phyloP scores from a whole-genome alignment of 2,797 vertebrate species.

The Iguana delicatissima region DNA sequence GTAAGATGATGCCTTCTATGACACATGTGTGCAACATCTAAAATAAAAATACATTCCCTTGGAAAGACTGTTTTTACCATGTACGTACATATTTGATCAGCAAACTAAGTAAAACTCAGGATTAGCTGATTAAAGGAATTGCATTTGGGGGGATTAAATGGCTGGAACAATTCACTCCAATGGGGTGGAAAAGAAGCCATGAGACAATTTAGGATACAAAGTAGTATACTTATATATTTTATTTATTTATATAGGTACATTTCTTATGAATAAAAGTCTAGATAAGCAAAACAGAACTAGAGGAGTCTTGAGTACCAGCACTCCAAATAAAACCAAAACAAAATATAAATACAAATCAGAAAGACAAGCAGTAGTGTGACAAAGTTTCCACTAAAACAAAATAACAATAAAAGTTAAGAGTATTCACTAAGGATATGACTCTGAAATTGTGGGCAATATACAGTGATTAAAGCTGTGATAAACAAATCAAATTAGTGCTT shows the following conservation, averaged over 20 bases:
- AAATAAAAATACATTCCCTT: neutral
- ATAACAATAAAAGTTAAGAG: constrained; percentile 66
- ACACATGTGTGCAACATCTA: neutral
- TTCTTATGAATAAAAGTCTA: constrained; percentile 72
- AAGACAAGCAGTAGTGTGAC: constrained; percentile 47
- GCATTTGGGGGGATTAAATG: neutral
- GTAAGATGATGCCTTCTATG: neutral
- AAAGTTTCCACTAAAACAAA: constrained; percentile 52
- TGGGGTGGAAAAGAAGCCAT: constrained; percentile 37
- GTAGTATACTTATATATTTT: constrained; percentile 83
- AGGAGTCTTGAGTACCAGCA: constrained; percentile 39
- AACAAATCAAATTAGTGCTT: constrained; percentile 79
- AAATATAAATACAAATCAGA: constrained; percentile 81
- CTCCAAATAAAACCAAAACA: constrained; percentile 61
- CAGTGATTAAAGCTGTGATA: constrained; percentile 77
- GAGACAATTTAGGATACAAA: constrained; percentile 80
- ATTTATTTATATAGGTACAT: constrained; percentile 83
- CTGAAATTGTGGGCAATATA: constrained; percentile 70
- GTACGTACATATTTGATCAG: neutral
- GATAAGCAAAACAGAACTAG: constrained; percentile 67
- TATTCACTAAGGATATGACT: constrained; percentile 64
- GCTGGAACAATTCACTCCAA: neutral
- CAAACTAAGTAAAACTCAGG: neutral
- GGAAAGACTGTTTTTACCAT: neutral
- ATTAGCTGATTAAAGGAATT: neutral